A percentile compares a stretch with the other conserved stretches of the same genome.
Evolutionary conservation across 2,888 invertebrate species (phyloP).

Genomic region (Petrophora chlorosata): DNA sequence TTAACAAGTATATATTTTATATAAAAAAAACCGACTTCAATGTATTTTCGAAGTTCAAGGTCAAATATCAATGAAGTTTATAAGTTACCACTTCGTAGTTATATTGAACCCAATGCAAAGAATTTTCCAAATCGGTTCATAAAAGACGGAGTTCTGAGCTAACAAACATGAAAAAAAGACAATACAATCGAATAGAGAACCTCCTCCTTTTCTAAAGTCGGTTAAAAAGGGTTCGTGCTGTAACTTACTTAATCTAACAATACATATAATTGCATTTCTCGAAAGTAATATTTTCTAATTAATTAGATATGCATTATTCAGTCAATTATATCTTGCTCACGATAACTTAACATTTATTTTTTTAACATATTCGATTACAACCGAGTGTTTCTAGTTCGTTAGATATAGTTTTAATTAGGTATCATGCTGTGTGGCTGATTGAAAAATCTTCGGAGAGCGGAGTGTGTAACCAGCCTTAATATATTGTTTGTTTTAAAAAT

Average conservation of each 20-base stretch:
- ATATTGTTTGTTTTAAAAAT: slow-evolving; percentile 44
- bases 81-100: too few species aligned
- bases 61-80: too few species aligned
- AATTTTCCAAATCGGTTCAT: too few species aligned
- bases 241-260: slow-evolving; percentile 28
- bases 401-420: slow-evolving; percentile 71
- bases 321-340: slow-evolving; percentile 27
- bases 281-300: slow-evolving; percentile 29
- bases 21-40: too few species aligned
- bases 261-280: slow-evolving; percentile 31
- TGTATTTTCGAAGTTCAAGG: too few species aligned
- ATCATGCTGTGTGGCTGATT: slow-evolving; percentile 69
- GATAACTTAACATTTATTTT: slow-evolving; percentile 26
- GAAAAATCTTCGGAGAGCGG: slow-evolving; percentile 58
- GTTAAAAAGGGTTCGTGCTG: slow-evolving; percentile 9
- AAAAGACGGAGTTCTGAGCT: too few species aligned
- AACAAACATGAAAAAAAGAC: too few species aligned
- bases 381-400: slow-evolving; percentile 43
- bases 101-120: too few species aligned
- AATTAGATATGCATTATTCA: slow-evolving; percentile 38
- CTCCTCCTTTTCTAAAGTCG: too few species aligned
- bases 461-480: slow-evolving; percentile 47
- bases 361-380: slow-evolving; percentile 38
- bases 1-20: too few species aligned
- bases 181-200: too few species aligned